Percentiles rank a stretch among this genome's conserved stretches.
phyloP scores from a whole-genome alignment of 2,797 vertebrate genomes.

The Kryptopterus vitreolus region DNA sequence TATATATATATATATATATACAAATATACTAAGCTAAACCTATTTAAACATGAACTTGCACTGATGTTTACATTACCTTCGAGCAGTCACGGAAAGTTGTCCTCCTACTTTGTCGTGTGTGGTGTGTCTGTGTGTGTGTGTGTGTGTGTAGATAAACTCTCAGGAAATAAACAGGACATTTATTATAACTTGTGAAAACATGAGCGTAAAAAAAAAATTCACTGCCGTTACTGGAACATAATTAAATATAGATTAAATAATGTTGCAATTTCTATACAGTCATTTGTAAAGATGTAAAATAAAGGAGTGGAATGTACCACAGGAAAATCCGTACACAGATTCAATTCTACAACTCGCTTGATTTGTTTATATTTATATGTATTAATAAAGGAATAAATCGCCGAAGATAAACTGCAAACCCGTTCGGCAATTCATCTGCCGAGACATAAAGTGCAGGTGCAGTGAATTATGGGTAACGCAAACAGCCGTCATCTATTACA shows the following conservation, averaged over 20 bases:
- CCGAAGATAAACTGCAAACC: background rate
- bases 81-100: constrained; percentile 1
- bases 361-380: background rate
- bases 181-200: background rate
- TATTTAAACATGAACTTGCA: background rate
- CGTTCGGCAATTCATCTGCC: background rate
- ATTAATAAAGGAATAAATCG: background rate
- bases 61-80: constrained; percentile 7
- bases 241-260: background rate
- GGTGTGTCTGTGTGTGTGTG: background rate
- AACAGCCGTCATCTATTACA: background rate
- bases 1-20: no score
- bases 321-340: background rate
- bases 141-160: background rate
- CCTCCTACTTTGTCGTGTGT: background rate
- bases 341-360: background rate
- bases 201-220: background rate
- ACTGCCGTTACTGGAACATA: background rate
- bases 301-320: background rate
- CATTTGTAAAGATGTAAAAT: background rate
- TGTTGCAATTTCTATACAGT: background rate
- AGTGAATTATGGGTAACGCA: background rate
- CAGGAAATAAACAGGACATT: constrained; percentile 2
- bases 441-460: background rate
- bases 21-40: constrained; percentile 2